Percentiles rank a stretch among this genome's conserved stretches.
Conservation (phyloP, 2,888 invertebrate species). For the Capitulum mitella region DNA sequence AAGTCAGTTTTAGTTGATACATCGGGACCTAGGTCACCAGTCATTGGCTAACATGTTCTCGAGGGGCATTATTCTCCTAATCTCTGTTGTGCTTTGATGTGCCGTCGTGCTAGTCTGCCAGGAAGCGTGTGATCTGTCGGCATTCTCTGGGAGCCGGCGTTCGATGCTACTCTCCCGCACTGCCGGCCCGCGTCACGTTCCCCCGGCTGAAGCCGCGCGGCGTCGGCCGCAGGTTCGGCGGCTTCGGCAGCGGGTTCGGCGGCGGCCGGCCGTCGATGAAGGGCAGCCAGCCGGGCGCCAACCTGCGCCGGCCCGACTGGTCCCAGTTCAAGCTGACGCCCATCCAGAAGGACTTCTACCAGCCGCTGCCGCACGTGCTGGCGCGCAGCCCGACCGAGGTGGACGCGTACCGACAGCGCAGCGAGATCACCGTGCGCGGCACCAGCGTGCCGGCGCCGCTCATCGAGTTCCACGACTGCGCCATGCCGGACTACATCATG, state of each 20-base stretch:
- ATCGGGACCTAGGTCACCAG: no score
- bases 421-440: not conserved
- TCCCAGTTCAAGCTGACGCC: slow-evolving; percentile 66
- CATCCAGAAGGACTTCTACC: slow-evolving; percentile 85
- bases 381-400: not conserved
- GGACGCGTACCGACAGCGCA: not conserved
- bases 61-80: no score
- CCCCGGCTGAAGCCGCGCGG: no score
- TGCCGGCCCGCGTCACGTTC: no score
- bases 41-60: no score
- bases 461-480: not conserved
- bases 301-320: slow-evolving; percentile 81
- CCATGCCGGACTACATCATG: slow-evolving; percentile 7
- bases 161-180: not conserved
- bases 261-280: slow-evolving; percentile 41
- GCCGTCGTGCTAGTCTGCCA: no score
- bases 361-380: not conserved
- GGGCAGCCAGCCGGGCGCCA: slow-evolving; percentile 65
- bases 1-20: no score
- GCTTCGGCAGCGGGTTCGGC: slow-evolving; percentile 39
- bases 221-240: slow-evolving; percentile 42
- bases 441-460: not conserved
- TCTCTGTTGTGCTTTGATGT: no score
- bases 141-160: not conserved
- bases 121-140: no score